Evolutionary conservation across 2,888 invertebrate genomes (phyloP), one percentile per base, ranked within the genome.

Genomic region (Tinea semifulvella): DNA sequence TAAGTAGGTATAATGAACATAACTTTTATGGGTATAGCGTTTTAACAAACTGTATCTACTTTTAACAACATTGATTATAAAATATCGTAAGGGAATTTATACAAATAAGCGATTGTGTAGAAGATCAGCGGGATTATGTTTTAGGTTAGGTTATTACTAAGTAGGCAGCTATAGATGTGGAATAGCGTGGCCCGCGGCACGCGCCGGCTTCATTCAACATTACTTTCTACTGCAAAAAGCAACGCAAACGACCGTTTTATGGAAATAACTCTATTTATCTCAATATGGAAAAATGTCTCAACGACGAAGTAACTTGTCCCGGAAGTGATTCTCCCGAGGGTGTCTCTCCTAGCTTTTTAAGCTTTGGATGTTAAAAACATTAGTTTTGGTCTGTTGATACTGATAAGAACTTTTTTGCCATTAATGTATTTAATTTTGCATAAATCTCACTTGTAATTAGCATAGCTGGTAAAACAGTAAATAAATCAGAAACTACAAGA

Each of bases 301-400:
- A 65, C 74, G 77, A 79, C 80, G 79, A 77, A 80, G 65, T 70
- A 63, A 67, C 77, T 79, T 80, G 80, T 80, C 55, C 73, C 67
- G 80, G 80, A 80, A 68, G 60, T 61, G 66, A 61, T 61, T 59
- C 70, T 64, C 69, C 71, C 61, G 60, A 56, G 54, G 52, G 55
- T 48, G 56, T 56, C 50, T 51, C 6, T 5, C n/a, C n/a, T 8
- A 22, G 22, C 22, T 7, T 8, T n/a, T 22, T 22, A 22, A 22
- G 22, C 22, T 22, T 7, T 22, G 25, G 8, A 8, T 6, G 26
- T 26, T 26, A 10, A 26, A 26, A 26, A 26, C 26, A 26, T 26
- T 26, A 26, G 26, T 26, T 26, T 26, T 11, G 26, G 26, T 26
- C 26, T 26, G 10, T 2, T 26, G n/a, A n/a, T n/a, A n/a, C n/a